A percentile compares a stretch with the other conserved stretches of the same genome.
Evolutionary conservation across 1,140 invertebrate species (phyloP).

Genomic region (Helicorthomorpha holstii): DNA sequence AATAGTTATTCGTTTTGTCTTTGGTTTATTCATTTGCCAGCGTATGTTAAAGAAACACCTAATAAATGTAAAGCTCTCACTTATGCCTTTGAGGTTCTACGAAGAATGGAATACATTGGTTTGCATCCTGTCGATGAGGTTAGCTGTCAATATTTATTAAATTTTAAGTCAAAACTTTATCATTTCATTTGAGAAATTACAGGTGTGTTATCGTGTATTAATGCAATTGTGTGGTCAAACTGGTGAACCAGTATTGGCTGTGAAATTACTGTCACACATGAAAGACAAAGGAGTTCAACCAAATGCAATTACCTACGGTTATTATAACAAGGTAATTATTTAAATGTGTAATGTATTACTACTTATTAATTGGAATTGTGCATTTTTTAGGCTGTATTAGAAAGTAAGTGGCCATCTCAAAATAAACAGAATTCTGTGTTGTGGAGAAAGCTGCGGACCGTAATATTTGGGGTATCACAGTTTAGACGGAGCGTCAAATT

Average conservation of each 20-base stretch:
- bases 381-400: constrained; percentile 51
- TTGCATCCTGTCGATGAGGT: constrained; percentile 80
- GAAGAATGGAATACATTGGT: constrained; percentile 59
- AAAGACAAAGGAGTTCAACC: constrained; percentile 82
- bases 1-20: constrained; percentile 49
- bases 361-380: constrained; percentile 4
- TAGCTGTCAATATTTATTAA: constrained; percentile 11
- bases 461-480: constrained; percentile 74
- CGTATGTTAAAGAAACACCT: constrained; percentile 40
- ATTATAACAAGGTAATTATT: constrained; percentile 41
- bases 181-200: constrained; percentile 11
- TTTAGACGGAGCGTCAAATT: constrained; percentile 20
- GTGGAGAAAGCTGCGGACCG: constrained; percentile 88
- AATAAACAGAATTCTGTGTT: constrained; percentile 64
- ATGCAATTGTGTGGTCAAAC: constrained; percentile 96
- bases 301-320: constrained; percentile 95
- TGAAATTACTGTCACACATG: constrained; percentile 89
- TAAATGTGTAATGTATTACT: constrained; percentile 1
- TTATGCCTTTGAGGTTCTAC: constrained; percentile 69
- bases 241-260: constrained; percentile 80
- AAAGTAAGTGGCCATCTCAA: constrained; percentile 83
- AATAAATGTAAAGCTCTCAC: constrained; percentile 52
- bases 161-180: not conserved
- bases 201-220: constrained; percentile 94
- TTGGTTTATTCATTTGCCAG: constrained; percentile 92